Evolutionary conservation across 2,113 vertebrate genomes (phyloP).

Genomic region (Nymphicus hollandicus): DNA sequence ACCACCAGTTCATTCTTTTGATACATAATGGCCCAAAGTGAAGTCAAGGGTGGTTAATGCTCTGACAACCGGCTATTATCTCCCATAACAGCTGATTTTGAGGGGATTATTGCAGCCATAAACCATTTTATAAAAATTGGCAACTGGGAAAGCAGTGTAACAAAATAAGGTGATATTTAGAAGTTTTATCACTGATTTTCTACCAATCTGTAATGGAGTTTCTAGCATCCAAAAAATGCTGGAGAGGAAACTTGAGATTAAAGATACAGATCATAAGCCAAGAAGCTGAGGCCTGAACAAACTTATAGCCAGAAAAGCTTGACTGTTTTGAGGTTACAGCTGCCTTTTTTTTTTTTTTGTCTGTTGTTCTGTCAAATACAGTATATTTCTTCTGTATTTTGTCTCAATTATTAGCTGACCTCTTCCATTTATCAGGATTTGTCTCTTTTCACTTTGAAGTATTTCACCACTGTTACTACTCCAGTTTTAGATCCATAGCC

Average conservation of each 20-base stretch:
- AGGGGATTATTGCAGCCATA: slow-evolving; percentile 69
- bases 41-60: slow-evolving; percentile 70
- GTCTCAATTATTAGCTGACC: neutral
- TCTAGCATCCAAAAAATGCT: slow-evolving; percentile 35
- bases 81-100: slow-evolving; percentile 66
- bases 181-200: slow-evolving; percentile 52
- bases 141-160: slow-evolving; percentile 59
- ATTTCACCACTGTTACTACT: neutral
- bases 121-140: slow-evolving; percentile 66
- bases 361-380: neutral
- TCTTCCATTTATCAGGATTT: neutral
- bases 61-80: slow-evolving; percentile 72
- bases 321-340: neutral
- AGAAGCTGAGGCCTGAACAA: neutral
- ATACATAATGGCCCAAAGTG: slow-evolving; percentile 70
- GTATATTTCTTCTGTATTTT: neutral
- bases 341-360: neutral
- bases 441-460: neutral
- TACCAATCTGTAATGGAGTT: slow-evolving; percentile 26
- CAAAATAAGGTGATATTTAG: slow-evolving; percentile 57
- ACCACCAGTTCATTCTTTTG: slow-evolving; percentile 66
- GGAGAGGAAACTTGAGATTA: slow-evolving; percentile 27
- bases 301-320: neutral
- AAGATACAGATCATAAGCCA: neutral
- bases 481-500: neutral